Base-by-base conservation (phyloP, 2,797 vertebrate genomes). In the Falco columbarius region DNA sequence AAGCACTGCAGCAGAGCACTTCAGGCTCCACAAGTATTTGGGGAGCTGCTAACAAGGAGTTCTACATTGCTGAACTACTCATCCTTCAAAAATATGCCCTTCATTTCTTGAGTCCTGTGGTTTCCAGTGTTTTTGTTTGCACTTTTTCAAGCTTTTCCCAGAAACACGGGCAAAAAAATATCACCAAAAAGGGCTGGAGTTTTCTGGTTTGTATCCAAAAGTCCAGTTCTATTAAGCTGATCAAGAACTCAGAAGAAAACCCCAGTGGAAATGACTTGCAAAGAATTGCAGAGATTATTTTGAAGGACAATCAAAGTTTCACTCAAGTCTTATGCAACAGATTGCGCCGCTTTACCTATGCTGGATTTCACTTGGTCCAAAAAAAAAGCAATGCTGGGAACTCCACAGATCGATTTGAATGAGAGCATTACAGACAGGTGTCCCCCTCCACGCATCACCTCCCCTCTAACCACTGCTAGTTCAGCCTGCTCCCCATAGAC, bases 1-100 rank as follows among this genome's bases (percentile, higher is more conserved):
- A 34, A 49, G 21, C 14, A 1, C 5, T 2, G 7, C 30, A 23
- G 42, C 1, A 1, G n/a, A 70, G 51, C 16, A 12, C 14, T 10
- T 36, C 47, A 56, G 62, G 51, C 9, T n/a, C 46, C 52, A 12
- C 14, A 8, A 11, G 7, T 61, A 18, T 12, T 10, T 55, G 36
- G 47, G 42, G 42, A 80, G 56, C 26, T 51, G 32, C 40, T 70
- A n/a, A n/a, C 22, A 52, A 51, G 51, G 14, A 55, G 15, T 51
- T 47, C 40, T 19, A 9, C 62, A 18, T 24, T 1, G 0, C 62
- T 22, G 6, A 63, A 17, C 11, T 15, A 29, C 15, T 7, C 6
- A 1, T 4, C 46, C 27, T 55, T 79, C 56, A 61, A 65, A 80
- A 74, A 38, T 9, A 15, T 0, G 2, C 7, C 32, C 6, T 26